phyloP scores from a whole-genome alignment of 2,113 vertebrate species.

The Regulus satrapa region DNA sequence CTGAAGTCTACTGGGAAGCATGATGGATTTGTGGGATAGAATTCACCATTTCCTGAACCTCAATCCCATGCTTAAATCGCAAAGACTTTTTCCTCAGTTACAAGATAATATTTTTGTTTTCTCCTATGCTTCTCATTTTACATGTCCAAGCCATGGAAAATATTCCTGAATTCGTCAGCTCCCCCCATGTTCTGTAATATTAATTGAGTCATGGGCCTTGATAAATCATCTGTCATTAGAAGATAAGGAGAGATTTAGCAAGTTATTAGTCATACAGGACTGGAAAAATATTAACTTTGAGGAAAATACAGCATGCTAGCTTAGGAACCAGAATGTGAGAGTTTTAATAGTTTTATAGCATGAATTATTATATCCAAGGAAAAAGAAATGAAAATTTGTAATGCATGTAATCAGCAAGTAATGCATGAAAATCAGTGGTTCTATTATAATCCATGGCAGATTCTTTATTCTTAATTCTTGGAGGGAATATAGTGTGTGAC shows the following conservation, averaged over 20 bases:
- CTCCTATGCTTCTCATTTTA: slow-evolving; percentile 16
- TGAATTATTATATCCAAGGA: background rate
- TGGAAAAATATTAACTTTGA: slow-evolving; percentile 1
- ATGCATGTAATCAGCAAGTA: no score
- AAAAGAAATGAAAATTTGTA: slow-evolving; percentile 3
- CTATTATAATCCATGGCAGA: slow-evolving; percentile 36
- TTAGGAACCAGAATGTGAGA: slow-evolving; percentile 44
- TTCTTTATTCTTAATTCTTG: slow-evolving; percentile 23
- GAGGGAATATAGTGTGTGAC: slow-evolving; percentile 16
- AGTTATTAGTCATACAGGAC: slow-evolving; percentile 27
- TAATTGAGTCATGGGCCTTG: slow-evolving; percentile 36
- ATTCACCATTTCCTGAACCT: background rate
- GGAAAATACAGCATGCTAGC: slow-evolving; percentile 18
- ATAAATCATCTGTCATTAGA: slow-evolving; percentile 40
- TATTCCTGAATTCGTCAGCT: slow-evolving; percentile 25
- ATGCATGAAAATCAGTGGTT: slow-evolving; percentile 45
- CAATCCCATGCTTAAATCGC: background rate
- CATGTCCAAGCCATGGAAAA: background rate
- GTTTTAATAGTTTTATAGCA: slow-evolving; percentile 14
- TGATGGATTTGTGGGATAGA: background rate
- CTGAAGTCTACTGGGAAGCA: background rate
- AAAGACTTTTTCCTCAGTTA: background rate
- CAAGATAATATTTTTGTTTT: background rate
- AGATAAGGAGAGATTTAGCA: slow-evolving; percentile 44
- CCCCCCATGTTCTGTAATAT: background rate